Base-by-base conservation (phyloP, 2,113 vertebrate species). In the Neodontobutis hainanensis region DNA sequence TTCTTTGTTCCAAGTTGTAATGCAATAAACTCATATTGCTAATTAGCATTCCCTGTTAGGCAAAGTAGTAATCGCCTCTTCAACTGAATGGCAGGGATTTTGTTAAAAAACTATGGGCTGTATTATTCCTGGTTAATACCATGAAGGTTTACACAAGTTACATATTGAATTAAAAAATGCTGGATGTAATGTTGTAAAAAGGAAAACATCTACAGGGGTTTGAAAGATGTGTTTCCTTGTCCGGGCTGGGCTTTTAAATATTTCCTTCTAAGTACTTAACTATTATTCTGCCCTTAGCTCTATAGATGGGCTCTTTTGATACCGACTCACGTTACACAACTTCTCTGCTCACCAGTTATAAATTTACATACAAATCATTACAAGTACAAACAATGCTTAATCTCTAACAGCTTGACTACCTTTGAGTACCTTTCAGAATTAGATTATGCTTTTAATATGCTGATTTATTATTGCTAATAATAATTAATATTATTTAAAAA, bases 201-300 rank as follows among this genome's bases (percentile, higher is more conserved):
- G 11, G 38, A 8, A 16, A 53, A 65, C 12, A 14, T n/a, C 14
- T 9, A 8, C 4, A 32, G 45, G 12, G 49, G 46, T 4, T 40
- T 8, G 51, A 2, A 40, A 2, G 7, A 67, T 32, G 12, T 45
- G 34, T 50, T 78, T 78, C 78, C 61, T 69, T 43, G 40, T 57
- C 16, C 10, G 7, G 36, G 6, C 45, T 45, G 15, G 49, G 5
- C 45, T 6, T 32, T 32, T 11, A 16, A 1, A 40, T 15, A 51
- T 11, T 76, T 65, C 35, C 9, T 58, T 35, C 56, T 81, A 63
- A 44, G 46, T 16, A 19, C 16, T 6, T 11, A 40, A 5, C 16
- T 46, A 11, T 11, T 4, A 46, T 46, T 46, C 4, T 46, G 8
- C 12, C 44, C 4, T 46, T 46, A 46, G 12, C 9, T 46, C 4